Evolutionary conservation across 1,140 invertebrate species (phyloP).

Genomic region (Rhysida immarginata): DNA sequence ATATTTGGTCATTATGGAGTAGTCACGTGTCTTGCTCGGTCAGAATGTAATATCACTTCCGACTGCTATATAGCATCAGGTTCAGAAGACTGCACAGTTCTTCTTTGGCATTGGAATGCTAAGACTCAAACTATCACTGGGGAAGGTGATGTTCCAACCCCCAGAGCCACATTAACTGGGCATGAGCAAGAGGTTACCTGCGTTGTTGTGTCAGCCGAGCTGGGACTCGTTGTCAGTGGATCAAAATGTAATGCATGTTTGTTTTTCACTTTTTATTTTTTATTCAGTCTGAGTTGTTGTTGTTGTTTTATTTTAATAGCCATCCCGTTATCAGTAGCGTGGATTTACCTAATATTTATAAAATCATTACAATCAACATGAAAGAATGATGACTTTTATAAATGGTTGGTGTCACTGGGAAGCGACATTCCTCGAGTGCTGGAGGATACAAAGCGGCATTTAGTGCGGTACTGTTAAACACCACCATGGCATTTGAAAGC

Average conservation of each 20-base stretch:
- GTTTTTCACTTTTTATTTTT: too few relatives aligned
- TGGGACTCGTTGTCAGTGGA: conserved; percentile 92
- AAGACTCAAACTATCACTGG: conserved; percentile 90
- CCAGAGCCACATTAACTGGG: conserved; percentile 87
- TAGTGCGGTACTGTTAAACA: too few relatives aligned
- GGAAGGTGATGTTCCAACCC: conserved; percentile 82
- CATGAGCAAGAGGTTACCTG: conserved; percentile 89
- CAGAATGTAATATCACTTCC: conserved; percentile 94
- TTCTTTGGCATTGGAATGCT: conserved; percentile 97
- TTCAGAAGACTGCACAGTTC: conserved; percentile 90
- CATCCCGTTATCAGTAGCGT: too few relatives aligned
- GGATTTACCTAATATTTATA: too few relatives aligned
- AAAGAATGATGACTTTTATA: too few relatives aligned
- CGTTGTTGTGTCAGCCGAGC: conserved; percentile 90
- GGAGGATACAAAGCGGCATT: too few relatives aligned
- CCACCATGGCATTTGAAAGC: too few relatives aligned
- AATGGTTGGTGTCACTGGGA: too few relatives aligned
- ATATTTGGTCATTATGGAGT: conserved; percentile 98
- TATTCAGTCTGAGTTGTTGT: too few relatives aligned
- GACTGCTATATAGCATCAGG: conserved; percentile 98
- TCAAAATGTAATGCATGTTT: conserved; percentile 58
- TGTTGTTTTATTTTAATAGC: too few relatives aligned
- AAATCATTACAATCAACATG: too few relatives aligned
- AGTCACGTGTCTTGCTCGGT: conserved; percentile 88
- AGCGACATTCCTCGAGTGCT: too few relatives aligned